Conservation (phyloP, 2,797 vertebrate species). For the Lepus oiostolus region DNA sequence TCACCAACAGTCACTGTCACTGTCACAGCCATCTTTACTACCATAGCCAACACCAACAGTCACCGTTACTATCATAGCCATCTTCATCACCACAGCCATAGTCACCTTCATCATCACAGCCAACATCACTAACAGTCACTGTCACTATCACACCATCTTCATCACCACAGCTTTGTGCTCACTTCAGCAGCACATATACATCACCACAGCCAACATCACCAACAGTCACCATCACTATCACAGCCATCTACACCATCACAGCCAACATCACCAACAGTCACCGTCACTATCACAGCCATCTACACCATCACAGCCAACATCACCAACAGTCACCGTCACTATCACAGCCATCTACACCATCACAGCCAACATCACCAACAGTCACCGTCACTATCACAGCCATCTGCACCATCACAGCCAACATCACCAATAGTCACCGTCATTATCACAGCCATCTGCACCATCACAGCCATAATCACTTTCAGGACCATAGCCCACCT, state of each 20-base stretch:
- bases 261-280: too few species aligned
- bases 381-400: too few species aligned
- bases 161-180: neutral
- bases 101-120: neutral
- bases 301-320: too few species aligned
- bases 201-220: neutral
- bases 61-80: neutral
- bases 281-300: too few species aligned
- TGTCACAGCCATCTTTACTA: rapidly evolving
- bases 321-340: too few species aligned
- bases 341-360: too few species aligned
- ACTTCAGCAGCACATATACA: neutral
- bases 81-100: neutral
- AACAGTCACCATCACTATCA: too few species aligned
- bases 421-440: neutral
- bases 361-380: neutral
- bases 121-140: too few species aligned
- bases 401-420: too few species aligned
- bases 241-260: neutral
- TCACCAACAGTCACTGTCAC: too few species aligned
- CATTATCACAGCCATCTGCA: neutral
- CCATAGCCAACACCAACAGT: neutral
- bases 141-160: too few species aligned
- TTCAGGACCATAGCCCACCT: neutral
- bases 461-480: neutral